Percentiles rank a stretch among this genome's conserved stretches.
phyloP scores from a whole-genome alignment of 2,888 invertebrate genomes.

The Apamea anceps region DNA sequence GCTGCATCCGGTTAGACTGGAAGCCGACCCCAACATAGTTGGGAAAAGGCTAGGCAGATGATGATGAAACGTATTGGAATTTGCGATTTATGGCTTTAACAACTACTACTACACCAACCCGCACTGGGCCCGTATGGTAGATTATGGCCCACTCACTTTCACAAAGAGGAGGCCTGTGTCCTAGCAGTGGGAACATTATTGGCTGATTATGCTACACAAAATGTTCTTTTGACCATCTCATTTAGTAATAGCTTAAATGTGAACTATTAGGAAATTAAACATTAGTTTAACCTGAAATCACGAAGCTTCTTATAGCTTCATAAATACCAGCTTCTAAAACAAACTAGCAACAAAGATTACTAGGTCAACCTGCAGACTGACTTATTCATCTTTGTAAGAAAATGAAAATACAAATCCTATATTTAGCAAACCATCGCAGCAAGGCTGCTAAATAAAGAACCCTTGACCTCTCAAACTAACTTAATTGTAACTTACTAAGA shows the following conservation, averaged over 20 bases:
- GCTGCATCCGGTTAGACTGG: too few relatives aligned
- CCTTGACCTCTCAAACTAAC: conserved; percentile 23
- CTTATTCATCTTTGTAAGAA: neutral
- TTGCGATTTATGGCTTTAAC: neutral
- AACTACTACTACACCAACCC: neutral
- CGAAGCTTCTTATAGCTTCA: neutral
- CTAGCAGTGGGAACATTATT: neutral
- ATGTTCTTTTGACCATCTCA: neutral
- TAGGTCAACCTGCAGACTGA: neutral
- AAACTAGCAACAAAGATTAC: neutral
- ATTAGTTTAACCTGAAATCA: neutral
- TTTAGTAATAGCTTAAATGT: neutral
- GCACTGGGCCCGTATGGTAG: neutral
- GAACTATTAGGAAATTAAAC: neutral
- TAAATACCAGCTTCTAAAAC: neutral
- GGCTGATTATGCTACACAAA: neutral
- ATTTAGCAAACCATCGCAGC: neutral
- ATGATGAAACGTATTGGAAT: neutral
- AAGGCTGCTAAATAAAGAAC: conserved; percentile 1
- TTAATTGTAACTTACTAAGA: conserved; percentile 20
- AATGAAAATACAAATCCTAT: neutral
- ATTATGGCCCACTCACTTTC: neutral
- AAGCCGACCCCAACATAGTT: too few relatives aligned
- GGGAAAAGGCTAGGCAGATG: too few relatives aligned
- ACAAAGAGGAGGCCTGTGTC: neutral